Base-by-base conservation (phyloP, 2,888 invertebrate genomes). In the Dastarcus helophoroides region DNA sequence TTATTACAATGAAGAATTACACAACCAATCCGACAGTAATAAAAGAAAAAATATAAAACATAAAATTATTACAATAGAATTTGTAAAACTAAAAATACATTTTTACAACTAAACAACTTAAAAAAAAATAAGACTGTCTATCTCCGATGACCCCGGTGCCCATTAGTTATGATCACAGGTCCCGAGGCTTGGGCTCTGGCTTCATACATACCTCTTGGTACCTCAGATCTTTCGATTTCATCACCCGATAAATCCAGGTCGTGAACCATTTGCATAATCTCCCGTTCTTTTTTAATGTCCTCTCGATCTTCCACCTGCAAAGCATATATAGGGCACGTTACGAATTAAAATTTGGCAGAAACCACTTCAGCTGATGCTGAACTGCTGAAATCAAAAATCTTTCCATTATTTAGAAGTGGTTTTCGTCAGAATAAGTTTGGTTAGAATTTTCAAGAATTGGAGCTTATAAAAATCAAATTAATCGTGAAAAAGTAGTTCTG, bases 261-360 rank as follows among this genome's bases (percentile, higher is more conserved):
- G n/a, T 88, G 85, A 40, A 90, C 84, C 75, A 90, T 76, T 64
- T 90, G 90, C 63, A 88, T 84, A 44, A 90, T 88, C 65, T 90
- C 89, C 3, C 88, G 71, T 60, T 89, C 88, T 56, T 89, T 88
- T 58, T 89, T 86, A 56, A 82, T 68, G 53, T 83, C 83, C 50
- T 77, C 76, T 38, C 77, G 65, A 47, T 73, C 74, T 62, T 73
- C 73, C 56, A 71, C 69, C 73, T 73, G 62, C 38, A 68, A 50
- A 35, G 26, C 35, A 29, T 15, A 29, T 23, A 23, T 16, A 14
- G 27, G 24, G 14, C 12, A 12, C 28, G 24, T 29, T 22, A 9
- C 28, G 24, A 29, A 25, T 29, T 26, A 12, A 25, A 17, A 31
- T 12, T 31, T 12, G 7, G 10, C 10, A 23, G 24, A 11, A 23